These are phyloP conservation scores for Rhincodon typus DNA, from an alignment of 2,797 vertebrate genomes.

Conservation along the genomic window DNA sequence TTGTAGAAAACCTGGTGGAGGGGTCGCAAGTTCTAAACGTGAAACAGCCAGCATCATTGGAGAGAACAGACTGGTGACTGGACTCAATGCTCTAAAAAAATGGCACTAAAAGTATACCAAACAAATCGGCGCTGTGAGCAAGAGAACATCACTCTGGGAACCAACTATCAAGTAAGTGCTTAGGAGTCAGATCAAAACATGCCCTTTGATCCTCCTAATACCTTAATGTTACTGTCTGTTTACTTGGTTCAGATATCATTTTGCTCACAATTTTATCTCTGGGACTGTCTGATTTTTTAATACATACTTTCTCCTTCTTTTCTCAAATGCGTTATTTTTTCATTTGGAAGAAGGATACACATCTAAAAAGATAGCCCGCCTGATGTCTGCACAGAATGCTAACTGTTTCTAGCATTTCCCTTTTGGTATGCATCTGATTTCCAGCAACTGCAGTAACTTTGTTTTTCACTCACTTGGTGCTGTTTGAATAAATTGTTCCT, in stretches of 20 bases:
- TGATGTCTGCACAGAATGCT: neutral
- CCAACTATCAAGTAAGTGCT: neutral
- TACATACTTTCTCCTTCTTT: neutral
- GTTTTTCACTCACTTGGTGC: neutral
- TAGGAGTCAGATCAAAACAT: neutral
- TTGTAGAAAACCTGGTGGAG: neutral
- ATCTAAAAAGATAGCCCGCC: neutral
- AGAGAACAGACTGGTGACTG: neutral
- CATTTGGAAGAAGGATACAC: too few relatives aligned
- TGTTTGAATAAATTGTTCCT: neutral
- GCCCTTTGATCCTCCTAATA: neutral
- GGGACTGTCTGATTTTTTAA: neutral
- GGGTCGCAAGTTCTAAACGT: neutral
- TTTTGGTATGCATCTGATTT: neutral
- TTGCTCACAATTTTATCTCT: neutral
- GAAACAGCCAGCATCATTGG: neutral
- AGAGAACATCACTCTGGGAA: neutral
- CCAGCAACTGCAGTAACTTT: neutral
- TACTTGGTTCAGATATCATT: neutral
- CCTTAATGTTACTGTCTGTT: neutral
- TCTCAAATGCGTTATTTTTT: neutral
- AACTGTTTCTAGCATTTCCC: neutral
- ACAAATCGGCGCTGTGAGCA: neutral
- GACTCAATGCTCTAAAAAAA: neutral
- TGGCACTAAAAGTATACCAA: neutral